A percentile compares a stretch with the other conserved stretches of the same genome.
Conservation (phyloP, 2,888 invertebrate genomes). For the Rhopalosiphum nymphaeae region DNA sequence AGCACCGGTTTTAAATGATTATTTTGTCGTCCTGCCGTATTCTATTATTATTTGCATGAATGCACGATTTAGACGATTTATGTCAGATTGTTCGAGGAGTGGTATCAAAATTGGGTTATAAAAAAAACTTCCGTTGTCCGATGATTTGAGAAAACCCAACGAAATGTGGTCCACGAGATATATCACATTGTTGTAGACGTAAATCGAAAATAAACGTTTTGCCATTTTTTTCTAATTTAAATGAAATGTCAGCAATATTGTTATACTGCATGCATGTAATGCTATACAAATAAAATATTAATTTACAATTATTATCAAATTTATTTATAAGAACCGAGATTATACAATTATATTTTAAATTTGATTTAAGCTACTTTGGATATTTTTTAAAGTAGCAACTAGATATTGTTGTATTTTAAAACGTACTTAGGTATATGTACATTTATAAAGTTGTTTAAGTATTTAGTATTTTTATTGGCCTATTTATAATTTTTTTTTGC, state of each 20-base stretch:
- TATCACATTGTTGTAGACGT: not conserved
- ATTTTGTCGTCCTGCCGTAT: constrained; percentile 12
- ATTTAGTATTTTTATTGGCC: not conserved
- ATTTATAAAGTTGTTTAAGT: not conserved
- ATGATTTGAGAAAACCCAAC: not conserved
- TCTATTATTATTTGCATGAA: not conserved
- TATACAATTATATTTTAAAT: not conserved
- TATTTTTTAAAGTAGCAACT: not conserved
- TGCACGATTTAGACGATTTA: not conserved
- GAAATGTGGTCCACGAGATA: not conserved
- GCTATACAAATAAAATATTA: not conserved
- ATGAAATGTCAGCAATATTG: not conserved
- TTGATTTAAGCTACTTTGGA: not conserved
- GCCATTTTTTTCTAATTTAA: not conserved
- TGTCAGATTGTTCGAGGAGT: not conserved
- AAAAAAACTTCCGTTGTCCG: not conserved
- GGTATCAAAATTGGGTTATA: constrained; percentile 22
- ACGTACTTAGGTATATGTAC: not conserved
- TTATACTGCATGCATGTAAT: not conserved
- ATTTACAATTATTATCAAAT: not conserved
- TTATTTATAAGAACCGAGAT: not conserved
- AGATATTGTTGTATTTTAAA: not conserved
- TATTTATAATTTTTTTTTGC: not conserved
- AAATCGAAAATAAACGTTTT: not conserved
- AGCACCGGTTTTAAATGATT: not conserved